Percentiles rank a stretch among this genome's conserved stretches.
Evolutionary conservation across 1,140 invertebrate genomes (phyloP).

Genomic region (Penaeus vannamei): DNA sequence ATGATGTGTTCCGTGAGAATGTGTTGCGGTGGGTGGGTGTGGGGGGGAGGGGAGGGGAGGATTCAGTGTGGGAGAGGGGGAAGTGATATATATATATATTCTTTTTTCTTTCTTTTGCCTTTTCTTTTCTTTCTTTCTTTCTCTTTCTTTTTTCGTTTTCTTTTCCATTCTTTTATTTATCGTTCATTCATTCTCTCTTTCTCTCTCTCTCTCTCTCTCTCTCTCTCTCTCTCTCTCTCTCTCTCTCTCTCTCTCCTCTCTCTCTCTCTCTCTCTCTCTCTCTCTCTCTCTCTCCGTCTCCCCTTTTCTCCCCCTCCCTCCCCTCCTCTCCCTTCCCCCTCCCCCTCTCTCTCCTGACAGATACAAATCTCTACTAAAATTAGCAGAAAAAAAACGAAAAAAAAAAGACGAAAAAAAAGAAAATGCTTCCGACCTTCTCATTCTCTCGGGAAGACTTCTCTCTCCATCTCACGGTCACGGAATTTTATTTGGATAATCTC

Average conservation of each 20-base stretch:
- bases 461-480: too few relatives aligned
- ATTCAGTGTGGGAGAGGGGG: neutral
- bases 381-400: neutral
- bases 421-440: too few relatives aligned
- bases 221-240: neutral
- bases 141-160: neutral
- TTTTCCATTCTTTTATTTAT: neutral
- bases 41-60: neutral
- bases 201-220: conserved; percentile 37
- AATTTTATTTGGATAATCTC: too few relatives aligned
- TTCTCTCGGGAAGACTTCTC: too few relatives aligned
- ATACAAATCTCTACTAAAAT: too few relatives aligned
- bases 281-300: conserved; percentile 10
- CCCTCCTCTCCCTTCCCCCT: too few relatives aligned
- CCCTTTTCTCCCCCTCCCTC: conserved; percentile 13
- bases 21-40: neutral
- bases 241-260: too few relatives aligned
- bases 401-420: neutral
- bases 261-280: neutral
- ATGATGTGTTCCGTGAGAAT: neutral
- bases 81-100: too few relatives aligned
- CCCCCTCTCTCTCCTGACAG: neutral
- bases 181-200: neutral
- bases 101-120: too few relatives aligned
- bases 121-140: too few relatives aligned